Evolutionary conservation across 2,113 vertebrate genomes (phyloP).

Genomic region (Aegypius monachus): DNA sequence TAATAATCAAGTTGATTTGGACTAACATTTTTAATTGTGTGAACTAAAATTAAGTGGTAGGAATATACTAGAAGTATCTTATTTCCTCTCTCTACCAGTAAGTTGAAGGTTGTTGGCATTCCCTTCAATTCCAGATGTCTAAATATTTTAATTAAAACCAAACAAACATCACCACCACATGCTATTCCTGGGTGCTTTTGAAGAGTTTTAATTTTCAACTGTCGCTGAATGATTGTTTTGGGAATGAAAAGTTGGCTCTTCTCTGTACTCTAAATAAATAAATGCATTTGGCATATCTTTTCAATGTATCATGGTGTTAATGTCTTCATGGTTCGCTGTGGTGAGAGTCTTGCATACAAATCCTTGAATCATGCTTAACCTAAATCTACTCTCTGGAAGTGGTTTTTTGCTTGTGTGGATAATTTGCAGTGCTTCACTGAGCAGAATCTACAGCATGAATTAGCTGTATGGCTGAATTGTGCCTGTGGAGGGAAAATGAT

Average conservation of each 20-base stretch:
- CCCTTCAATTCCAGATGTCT: neutral
- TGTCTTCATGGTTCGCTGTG: neutral
- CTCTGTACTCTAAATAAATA: neutral
- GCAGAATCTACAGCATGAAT: neutral
- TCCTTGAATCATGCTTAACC: neutral
- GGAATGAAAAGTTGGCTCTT: neutral
- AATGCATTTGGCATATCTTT: neutral
- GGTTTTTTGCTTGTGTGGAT: neutral
- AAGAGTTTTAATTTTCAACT: neutral
- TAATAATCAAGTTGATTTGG: neutral
- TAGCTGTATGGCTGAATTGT: neutral
- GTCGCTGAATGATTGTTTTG: neutral
- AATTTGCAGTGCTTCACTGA: neutral
- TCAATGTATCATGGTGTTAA: neutral
- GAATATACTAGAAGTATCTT: neutral
- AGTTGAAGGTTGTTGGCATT: neutral
- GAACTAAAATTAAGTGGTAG: slow-evolving; percentile 24
- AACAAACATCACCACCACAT: neutral
- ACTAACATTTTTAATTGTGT: neutral
- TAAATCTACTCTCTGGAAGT: neutral
- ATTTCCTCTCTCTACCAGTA: neutral
- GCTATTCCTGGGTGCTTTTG: neutral
- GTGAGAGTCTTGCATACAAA: neutral
- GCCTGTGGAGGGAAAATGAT: neutral
- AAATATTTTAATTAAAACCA: neutral